These are phyloP conservation scores for Argentina silus DNA, from an alignment of 2,797 vertebrate genomes.

Conservation along the genomic window DNA sequence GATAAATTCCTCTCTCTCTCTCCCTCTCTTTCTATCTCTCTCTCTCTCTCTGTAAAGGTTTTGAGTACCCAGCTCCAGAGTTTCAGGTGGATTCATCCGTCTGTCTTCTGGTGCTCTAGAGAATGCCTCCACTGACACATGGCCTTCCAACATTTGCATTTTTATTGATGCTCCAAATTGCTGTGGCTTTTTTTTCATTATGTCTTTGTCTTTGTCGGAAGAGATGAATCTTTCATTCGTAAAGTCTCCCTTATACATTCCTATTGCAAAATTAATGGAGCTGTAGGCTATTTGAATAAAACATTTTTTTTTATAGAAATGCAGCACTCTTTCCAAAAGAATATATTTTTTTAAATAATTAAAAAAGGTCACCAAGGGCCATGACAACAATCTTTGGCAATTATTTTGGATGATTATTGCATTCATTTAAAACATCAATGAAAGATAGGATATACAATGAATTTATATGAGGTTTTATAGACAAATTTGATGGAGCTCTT, in stretches of 20 bases:
- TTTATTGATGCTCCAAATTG: conserved; percentile 77
- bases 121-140: conserved; percentile 63
- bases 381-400: too few relatives aligned
- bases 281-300: conserved; percentile 69
- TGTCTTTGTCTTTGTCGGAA: conserved; percentile 50
- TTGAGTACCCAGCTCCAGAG: conserved; percentile 41
- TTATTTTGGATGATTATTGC: too few relatives aligned
- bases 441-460: too few relatives aligned
- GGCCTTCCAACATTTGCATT: conserved; percentile 73
- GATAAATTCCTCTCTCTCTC: not conserved
- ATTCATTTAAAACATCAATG: too few relatives aligned
- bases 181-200: conserved; percentile 62
- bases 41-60: conserved; percentile 37
- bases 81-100: conserved; percentile 47
- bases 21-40: not conserved
- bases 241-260: conserved; percentile 62
- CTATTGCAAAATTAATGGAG: conserved; percentile 50
- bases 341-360: too few relatives aligned
- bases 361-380: too few relatives aligned
- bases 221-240: conserved; percentile 57
- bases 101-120: conserved; percentile 51
- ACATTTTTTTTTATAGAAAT: conserved; percentile 46
- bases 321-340: too few relatives aligned
- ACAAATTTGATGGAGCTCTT: too few relatives aligned
- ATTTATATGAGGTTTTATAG: too few relatives aligned